Base-by-base conservation (phyloP, 1,140 invertebrate species). In the Drosophila teissieri region DNA sequence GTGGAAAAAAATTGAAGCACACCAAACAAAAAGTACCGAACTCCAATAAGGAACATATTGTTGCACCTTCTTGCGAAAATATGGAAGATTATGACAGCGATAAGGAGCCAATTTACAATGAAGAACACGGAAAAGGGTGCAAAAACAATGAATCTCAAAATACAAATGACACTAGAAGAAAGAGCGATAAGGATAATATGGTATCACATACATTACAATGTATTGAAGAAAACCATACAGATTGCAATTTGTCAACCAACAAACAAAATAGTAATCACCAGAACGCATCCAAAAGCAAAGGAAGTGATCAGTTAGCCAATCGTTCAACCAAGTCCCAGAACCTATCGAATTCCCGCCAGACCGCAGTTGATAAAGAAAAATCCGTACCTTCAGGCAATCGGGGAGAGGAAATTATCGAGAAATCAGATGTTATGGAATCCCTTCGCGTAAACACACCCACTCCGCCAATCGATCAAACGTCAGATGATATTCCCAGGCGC, bases 381-480 rank as follows among this genome's bases (percentile, higher is more conserved):
- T 22, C 11, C 6, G 44, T 6, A 11, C 0, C 27, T 34, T 2
- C 4, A 11, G 34, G 0, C 2, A 34, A 4, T 5, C 15, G 6
- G 2, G 14, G 11, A 40, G 27, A 57, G 4, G 54, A 45, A 12
- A 7, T 5, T 34, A 31, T 17, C n/a, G 53, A 37, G 15, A 31
- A 37, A 14, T 45, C 34, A 2, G 46, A 68, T 0, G 6, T 44
- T 17, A 80, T 82, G 67, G 73, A 68, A 42, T 5, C 49, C 0
- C n/a, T 77, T n/a, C 78, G 62, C 4, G 31, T 73, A 44, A 27
- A 45, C 3, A 60, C 57, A 15, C 58, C 58, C 11, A 51, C 60
- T 14, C 64, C 19, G n/a, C 2, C 51, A 12, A 49, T 6, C 7
- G 7, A 27, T n/a, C 6, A 12, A 8, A 12, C 15, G 22, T 3